phyloP scores from a whole-genome alignment of 2,797 vertebrate genomes.

The Typhlichthys subterraneus region DNA sequence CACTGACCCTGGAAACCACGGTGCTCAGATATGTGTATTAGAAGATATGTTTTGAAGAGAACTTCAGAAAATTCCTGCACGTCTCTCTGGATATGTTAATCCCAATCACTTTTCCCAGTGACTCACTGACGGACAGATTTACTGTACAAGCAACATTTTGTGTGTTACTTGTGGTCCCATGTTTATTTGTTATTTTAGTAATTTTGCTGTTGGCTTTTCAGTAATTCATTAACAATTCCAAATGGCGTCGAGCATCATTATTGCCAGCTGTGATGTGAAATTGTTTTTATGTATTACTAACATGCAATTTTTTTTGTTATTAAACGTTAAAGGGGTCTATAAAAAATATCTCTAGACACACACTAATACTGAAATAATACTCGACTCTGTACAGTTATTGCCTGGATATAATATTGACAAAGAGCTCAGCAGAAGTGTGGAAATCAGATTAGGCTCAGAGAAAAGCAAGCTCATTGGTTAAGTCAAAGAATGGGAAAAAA shows the following conservation, averaged over 20 bases:
- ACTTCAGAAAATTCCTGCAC: slow-evolving; percentile 15
- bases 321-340: no score
- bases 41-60: slow-evolving; percentile 8
- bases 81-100: slow-evolving; percentile 10
- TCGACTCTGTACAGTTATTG: slow-evolving; percentile 1
- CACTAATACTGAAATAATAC: no score
- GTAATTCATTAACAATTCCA: no score
- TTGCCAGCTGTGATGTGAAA: neutral
- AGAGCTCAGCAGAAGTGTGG: slow-evolving; percentile 44
- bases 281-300: slow-evolving; percentile 12
- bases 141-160: neutral
- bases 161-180: neutral
- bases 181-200: neutral
- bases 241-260: no score
- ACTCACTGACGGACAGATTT: slow-evolving; percentile 20
- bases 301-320: neutral
- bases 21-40: slow-evolving; percentile 13
- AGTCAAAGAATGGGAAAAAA: slow-evolving; percentile 29
- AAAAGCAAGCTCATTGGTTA: slow-evolving; percentile 45
- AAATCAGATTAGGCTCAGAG: slow-evolving; percentile 51
- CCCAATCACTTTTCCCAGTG: slow-evolving; percentile 17
- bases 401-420: slow-evolving; percentile 21
- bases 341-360: no score
- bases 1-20: slow-evolving; percentile 15
- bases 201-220: neutral